phyloP scores from a whole-genome alignment of 2,797 vertebrate genomes.

The Balearica regulorum region DNA sequence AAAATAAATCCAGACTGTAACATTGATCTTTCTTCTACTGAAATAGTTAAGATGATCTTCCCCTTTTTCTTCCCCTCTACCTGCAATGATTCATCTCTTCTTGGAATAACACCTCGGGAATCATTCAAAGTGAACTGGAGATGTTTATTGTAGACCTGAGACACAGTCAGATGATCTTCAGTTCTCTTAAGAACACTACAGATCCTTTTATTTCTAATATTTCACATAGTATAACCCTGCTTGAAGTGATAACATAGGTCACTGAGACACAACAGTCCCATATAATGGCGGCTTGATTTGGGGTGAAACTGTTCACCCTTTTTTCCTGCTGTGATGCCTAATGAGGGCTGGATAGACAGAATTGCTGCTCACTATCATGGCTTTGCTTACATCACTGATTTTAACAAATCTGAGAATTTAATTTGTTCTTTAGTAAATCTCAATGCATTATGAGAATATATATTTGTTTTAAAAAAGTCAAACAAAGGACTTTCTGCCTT shows the following conservation, averaged over 20 bases:
- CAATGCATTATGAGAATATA: not conserved
- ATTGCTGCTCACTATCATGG: not conserved
- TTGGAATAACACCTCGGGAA: not conserved
- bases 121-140: not conserved
- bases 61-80: not conserved
- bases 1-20: not conserved
- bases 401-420: not conserved
- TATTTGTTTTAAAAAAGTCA: slow-evolving; percentile 6
- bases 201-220: not conserved
- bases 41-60: not conserved
- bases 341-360: not conserved
- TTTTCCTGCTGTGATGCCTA: not conserved
- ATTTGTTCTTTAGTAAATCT: not conserved
- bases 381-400: not conserved
- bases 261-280: not conserved
- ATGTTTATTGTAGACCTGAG: not conserved
- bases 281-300: not conserved
- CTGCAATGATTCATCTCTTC: not conserved
- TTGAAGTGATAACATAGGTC: not conserved
- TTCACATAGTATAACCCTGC: not conserved
- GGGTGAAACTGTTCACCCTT: rapidly evolving
- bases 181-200: not conserved
- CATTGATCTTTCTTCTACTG: not conserved
- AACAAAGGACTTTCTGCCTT: not conserved
- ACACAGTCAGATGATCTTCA: not conserved